Percentiles rank a stretch among this genome's conserved stretches.
Evolutionary conservation across 2,888 invertebrate species (phyloP).

Genomic region (Yponomeuta evonymella): DNA sequence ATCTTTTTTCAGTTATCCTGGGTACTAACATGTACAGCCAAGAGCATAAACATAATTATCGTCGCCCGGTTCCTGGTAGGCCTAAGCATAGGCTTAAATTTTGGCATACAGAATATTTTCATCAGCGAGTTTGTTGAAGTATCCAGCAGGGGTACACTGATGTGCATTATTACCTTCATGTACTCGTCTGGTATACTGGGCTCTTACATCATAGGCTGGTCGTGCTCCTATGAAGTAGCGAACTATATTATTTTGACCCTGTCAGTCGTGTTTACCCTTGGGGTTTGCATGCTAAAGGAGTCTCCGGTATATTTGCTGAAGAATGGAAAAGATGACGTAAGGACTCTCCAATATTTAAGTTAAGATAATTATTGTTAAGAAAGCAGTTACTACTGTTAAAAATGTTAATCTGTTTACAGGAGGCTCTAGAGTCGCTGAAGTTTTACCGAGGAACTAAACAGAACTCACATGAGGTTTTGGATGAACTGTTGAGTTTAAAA

Average conservation of each 20-base stretch:
- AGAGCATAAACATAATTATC: neutral
- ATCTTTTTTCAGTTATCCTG: neutral
- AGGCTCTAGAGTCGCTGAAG: slow-evolving; percentile 9
- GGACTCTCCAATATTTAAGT: neutral
- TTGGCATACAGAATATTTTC: neutral
- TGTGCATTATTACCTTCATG: neutral
- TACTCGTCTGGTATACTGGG: neutral
- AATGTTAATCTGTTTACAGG: neutral
- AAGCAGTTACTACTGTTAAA: too few species aligned
- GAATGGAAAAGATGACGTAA: neutral
- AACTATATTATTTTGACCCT: slow-evolving; percentile 4
- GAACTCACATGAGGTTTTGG: neutral
- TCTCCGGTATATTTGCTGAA: slow-evolving; percentile 8
- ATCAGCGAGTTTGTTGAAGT: neutral
- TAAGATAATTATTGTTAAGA: too few species aligned
- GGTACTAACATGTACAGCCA: neutral
- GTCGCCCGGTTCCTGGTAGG: neutral
- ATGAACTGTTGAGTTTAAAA: slow-evolving; percentile 7
- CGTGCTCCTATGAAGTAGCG: slow-evolving; percentile 7
- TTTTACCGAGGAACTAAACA: slow-evolving; percentile 4
- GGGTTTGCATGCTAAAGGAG: slow-evolving; percentile 8
- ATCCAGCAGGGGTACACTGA: neutral
- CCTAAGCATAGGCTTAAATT: neutral
- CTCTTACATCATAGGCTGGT: slow-evolving; percentile 13
- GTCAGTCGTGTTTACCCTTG: neutral